Base-by-base conservation (phyloP, 2,888 invertebrate species). In the Nowickia ferox region DNA sequence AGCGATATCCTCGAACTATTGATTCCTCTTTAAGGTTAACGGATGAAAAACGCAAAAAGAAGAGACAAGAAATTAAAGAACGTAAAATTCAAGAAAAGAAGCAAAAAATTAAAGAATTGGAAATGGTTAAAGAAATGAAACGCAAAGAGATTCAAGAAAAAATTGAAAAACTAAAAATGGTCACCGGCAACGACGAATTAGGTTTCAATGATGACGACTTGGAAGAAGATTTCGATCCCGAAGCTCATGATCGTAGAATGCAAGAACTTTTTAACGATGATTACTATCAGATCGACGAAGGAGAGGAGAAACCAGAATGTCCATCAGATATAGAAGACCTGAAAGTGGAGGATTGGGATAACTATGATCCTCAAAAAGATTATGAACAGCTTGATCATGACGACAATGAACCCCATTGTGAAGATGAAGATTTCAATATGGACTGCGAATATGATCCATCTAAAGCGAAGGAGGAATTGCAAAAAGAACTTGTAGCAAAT, bases 201-300 rank as follows among this genome's bases (percentile, higher is more conserved):
- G 91, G 91, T 6, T 92, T 93, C 55, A 93, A 95, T 93, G 95
- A 96, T 86, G 94, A 95, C 9, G 98, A 98, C 90, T 93, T 99
- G 17, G 97, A 98, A 72, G 96, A 95, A 4, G 98, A 98, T 90
- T 98, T 98, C 92, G 97, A 99, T 93, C 98, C 98, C 0, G 96
- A 94, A 10, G 96, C 96, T 84, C 96, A 99, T 92, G 98, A 99
- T 92, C 94, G 94, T 85, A 95, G 96, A 89, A 99, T 99, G 98
- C 94, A 95, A 88, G 94, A 96, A 90, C 93, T 98, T 63, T 99
- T 98, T 92, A 95, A 96, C 92, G 96, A 97, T 63, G 95, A 97
- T 75, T 98, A 96, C 93, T 98, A 99, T 93, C 94, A 95, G 9
- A 95, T 95, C 0, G 95, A 94, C 10, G 95, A 94, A 85, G 95